phyloP scores from a whole-genome alignment of 2,888 invertebrate genomes.

The Sipha maydis region DNA sequence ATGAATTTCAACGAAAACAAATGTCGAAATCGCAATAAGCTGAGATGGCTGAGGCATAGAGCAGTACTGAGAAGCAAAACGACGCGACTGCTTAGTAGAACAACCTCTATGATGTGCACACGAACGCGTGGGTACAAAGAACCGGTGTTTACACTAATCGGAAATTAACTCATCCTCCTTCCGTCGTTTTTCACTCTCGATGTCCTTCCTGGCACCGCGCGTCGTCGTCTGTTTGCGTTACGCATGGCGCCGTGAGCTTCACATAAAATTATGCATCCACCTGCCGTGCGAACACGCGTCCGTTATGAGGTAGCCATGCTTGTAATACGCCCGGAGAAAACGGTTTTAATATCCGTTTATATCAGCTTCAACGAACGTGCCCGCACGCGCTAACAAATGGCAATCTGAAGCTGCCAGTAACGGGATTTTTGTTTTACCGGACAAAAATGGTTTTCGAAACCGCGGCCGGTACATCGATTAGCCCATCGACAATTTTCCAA shows the following conservation, averaged over 20 bases:
- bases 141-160: background rate
- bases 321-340: background rate
- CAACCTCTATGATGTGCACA: no score
- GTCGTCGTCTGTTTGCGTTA: background rate
- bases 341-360: slow-evolving; percentile 10
- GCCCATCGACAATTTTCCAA: no score
- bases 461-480: no score
- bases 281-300: background rate
- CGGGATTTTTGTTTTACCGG: no score
- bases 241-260: background rate
- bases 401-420: no score
- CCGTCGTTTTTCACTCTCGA: background rate
- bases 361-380: background rate
- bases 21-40: no score
- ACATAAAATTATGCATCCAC: background rate
- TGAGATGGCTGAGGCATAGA: no score
- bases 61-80: no score
- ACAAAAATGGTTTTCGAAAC: no score
- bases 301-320: background rate
- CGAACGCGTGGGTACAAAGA: background rate
- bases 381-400: background rate
- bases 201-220: background rate
- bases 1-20: no score
- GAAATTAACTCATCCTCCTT: slow-evolving; percentile 1
- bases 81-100: no score